Evolutionary conservation across 2,113 vertebrate genomes (phyloP).

Genomic region (Thunnus thynnus): DNA sequence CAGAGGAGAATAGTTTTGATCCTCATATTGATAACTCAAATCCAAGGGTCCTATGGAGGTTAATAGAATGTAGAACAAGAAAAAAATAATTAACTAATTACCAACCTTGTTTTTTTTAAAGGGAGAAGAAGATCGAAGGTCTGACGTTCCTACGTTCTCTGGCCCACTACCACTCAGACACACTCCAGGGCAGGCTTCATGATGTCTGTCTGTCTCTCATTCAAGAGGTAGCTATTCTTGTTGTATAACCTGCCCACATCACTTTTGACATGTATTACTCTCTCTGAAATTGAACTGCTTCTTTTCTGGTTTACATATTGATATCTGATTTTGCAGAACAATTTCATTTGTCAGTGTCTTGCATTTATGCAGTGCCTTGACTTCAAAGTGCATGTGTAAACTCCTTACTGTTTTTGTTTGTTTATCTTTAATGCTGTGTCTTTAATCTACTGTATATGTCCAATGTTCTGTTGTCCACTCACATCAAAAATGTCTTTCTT

Average conservation of each 20-base stretch:
- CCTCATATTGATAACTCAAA: neutral
- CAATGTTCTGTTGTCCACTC: neutral
- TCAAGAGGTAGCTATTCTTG: slow-evolving; percentile 89
- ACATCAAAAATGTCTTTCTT: neutral
- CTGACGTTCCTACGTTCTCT: slow-evolving; percentile 89
- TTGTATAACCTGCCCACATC: slow-evolving; percentile 16
- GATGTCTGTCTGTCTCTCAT: slow-evolving; percentile 90
- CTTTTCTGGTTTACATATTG: neutral
- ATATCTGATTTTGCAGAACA: neutral
- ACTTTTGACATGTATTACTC: neutral
- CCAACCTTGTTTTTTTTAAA: slow-evolving; percentile 57
- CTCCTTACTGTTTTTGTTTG: neutral
- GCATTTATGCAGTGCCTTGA: neutral
- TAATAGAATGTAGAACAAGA: no score
- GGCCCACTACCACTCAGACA: slow-evolving; percentile 89
- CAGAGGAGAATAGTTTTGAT: neutral
- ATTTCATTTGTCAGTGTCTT: neutral
- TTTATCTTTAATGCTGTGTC: neutral
- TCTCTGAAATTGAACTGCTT: neutral
- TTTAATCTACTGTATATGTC: no score
- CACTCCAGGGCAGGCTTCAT: slow-evolving; percentile 89
- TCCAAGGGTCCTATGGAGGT: neutral
- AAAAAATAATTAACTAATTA: neutral
- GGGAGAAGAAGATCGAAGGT: slow-evolving; percentile 98
- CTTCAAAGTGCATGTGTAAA: neutral